Conservation (phyloP, 2,888 invertebrate genomes). For the Actias luna region DNA sequence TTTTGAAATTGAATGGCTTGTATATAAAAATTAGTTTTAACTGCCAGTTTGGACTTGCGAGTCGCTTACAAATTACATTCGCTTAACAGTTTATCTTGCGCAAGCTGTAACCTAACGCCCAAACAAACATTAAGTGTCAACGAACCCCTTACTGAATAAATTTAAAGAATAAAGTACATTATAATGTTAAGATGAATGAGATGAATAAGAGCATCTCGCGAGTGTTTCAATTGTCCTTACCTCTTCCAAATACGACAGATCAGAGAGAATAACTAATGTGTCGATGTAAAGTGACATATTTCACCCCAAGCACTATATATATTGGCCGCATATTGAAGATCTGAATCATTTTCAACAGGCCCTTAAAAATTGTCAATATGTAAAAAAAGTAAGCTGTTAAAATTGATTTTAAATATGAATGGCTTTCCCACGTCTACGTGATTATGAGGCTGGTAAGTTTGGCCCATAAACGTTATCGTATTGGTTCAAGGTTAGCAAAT, state of each 20-base stretch:
- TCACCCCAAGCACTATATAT: slow-evolving; percentile 43
- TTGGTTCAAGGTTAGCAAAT: slow-evolving; percentile 40
- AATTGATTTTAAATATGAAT: slow-evolving; percentile 22
- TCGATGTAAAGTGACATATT: slow-evolving; percentile 58
- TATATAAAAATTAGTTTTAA: slow-evolving; percentile 47
- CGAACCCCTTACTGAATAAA: slow-evolving; percentile 16
- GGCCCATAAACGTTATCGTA: slow-evolving; percentile 44
- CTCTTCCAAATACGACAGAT: slow-evolving; percentile 50
- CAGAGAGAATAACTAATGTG: slow-evolving; percentile 57
- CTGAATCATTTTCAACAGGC: slow-evolving; percentile 38
- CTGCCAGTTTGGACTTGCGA: not conserved
- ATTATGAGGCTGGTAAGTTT: slow-evolving; percentile 23
- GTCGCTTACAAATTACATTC: not conserved
- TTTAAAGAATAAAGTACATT: slow-evolving; percentile 40
- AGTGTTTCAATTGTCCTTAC: slow-evolving; percentile 54
- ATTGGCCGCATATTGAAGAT: slow-evolving; percentile 22
- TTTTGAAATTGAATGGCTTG: slow-evolving; percentile 22
- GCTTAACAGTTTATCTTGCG: slow-evolving; percentile 15
- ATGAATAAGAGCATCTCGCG: slow-evolving; percentile 67
- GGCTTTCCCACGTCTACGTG: slow-evolving; percentile 13
- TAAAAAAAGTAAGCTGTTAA: slow-evolving; percentile 54
- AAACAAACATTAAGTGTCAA: slow-evolving; percentile 17
- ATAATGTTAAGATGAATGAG: slow-evolving; percentile 62
- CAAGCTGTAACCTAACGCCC: slow-evolving; percentile 15
- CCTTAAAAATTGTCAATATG: slow-evolving; percentile 37